Evolutionary conservation across 2,113 vertebrate genomes (phyloP).

Genomic region (Conger conger): DNA sequence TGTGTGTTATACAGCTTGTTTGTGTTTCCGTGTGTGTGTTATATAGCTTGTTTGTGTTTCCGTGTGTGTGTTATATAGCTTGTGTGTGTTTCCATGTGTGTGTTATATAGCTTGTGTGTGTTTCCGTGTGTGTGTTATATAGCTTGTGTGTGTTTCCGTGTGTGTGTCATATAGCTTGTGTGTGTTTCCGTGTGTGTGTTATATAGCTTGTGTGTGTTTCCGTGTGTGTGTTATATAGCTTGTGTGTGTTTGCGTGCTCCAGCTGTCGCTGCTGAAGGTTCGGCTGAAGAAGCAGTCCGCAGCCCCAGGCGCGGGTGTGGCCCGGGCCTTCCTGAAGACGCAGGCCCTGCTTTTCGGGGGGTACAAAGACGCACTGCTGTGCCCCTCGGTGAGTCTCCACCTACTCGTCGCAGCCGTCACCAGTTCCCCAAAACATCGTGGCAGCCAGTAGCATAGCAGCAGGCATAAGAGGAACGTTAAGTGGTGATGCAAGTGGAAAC

Average conservation of each 20-base stretch:
- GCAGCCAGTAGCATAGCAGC: too few relatives aligned
- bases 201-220: slow-evolving; percentile 26
- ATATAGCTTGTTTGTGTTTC: neutral
- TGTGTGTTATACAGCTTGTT: neutral
- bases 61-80: slow-evolving; percentile 1
- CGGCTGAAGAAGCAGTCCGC: slow-evolving; percentile 75
- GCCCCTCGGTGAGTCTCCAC: slow-evolving; percentile 43
- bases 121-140: neutral
- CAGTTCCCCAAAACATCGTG: too few relatives aligned
- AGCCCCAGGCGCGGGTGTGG: slow-evolving; percentile 78
- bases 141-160: neutral
- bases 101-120: slow-evolving; percentile 15
- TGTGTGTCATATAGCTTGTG: neutral
- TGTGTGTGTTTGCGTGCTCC: slow-evolving; percentile 6
- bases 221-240: neutral
- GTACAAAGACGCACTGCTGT: slow-evolving; percentile 77
- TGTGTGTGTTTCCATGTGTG: slow-evolving; percentile 26
- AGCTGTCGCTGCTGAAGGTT: slow-evolving; percentile 78
- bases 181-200: slow-evolving; percentile 15
- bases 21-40: neutral
- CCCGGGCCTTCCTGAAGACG: slow-evolving; percentile 78
- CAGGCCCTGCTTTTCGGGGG: slow-evolving; percentile 84
- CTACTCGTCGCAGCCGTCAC: too few relatives aligned
- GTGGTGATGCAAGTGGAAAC: too few relatives aligned
- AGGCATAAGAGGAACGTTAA: too few relatives aligned